phyloP scores from a whole-genome alignment of 2,797 vertebrate genomes.

The Nannoperca obscura region DNA sequence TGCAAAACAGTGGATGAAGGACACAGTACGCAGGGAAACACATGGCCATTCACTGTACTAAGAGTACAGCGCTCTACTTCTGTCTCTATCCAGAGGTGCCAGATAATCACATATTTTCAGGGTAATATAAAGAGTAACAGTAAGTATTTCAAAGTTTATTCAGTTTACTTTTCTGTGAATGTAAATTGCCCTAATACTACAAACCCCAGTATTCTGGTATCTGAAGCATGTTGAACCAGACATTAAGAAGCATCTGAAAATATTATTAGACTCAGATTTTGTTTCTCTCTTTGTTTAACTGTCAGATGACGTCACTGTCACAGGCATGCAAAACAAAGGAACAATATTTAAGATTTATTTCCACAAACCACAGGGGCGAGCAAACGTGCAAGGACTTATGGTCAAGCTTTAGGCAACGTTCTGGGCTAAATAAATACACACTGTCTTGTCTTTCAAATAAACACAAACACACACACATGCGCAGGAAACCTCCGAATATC shows the following conservation, averaged over 20 bases:
- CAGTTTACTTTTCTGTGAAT: constrained; percentile 26
- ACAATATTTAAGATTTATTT: constrained; percentile 72
- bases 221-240: constrained; percentile 38
- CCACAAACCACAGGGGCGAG: constrained; percentile 58
- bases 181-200: constrained; percentile 3
- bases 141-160: constrained; percentile 38
- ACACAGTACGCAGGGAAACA: constrained; percentile 47
- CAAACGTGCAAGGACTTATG: constrained; percentile 47
- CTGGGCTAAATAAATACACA: constrained; percentile 64
- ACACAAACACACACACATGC: constrained; percentile 48
- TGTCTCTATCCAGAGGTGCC: constrained; percentile 48
- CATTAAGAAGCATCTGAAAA: constrained; percentile 19
- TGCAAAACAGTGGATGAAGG: constrained; percentile 25
- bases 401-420: constrained; percentile 68
- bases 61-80: constrained; percentile 43
- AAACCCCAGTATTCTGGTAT: constrained; percentile 28
- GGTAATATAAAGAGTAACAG: constrained; percentile 32
- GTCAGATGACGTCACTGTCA: constrained; percentile 46
- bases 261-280: constrained; percentile 17
- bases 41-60: constrained; percentile 56
- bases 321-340: constrained; percentile 61
- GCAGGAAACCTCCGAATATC: constrained; percentile 83
- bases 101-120: constrained; percentile 50
- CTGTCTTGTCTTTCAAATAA: constrained; percentile 50
- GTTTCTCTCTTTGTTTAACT: constrained; percentile 42